These are phyloP conservation scores for Amblyteles armatorius DNA, from an alignment of 2,888 invertebrate species.

Conservation along the genomic window DNA sequence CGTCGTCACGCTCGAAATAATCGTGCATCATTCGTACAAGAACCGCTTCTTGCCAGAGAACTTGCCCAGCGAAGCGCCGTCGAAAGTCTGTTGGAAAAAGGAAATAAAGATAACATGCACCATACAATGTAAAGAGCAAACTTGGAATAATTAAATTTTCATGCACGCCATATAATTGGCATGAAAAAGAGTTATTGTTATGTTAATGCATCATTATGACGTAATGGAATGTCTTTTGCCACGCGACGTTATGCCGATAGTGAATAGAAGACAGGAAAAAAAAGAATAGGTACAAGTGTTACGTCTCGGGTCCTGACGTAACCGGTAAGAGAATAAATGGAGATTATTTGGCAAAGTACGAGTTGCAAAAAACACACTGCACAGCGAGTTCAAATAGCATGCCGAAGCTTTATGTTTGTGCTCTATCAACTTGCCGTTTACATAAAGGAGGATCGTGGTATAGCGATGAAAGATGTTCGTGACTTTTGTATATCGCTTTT, in stretches of 20 bases:
- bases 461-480: constrained; percentile 17
- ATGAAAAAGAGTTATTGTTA: background rate
- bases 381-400: constrained; percentile 11
- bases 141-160: background rate
- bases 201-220: background rate
- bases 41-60: background rate
- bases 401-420: constrained; percentile 29
- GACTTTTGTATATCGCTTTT: constrained; percentile 7
- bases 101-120: background rate
- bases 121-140: background rate
- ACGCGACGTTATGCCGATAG: constrained; percentile 9
- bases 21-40: background rate
- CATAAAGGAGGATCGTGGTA: background rate
- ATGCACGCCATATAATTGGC: background rate
- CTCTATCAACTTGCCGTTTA: background rate
- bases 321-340: background rate
- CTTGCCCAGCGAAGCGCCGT: background rate
- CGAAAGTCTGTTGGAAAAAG: constrained; percentile 17
- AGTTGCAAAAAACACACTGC: constrained; percentile 11
- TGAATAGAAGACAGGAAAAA: constrained; percentile 3
- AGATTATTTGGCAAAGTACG: constrained; percentile 13
- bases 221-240: background rate
- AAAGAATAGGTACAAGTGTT: background rate
- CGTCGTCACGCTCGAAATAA: constrained; percentile 10
- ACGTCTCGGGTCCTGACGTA: background rate